A percentile compares a stretch with the other conserved stretches of the same genome.
These are phyloP conservation scores for Ylistrum balloti DNA, from an alignment of 1,140 invertebrate species.

Conservation along the genomic window DNA sequence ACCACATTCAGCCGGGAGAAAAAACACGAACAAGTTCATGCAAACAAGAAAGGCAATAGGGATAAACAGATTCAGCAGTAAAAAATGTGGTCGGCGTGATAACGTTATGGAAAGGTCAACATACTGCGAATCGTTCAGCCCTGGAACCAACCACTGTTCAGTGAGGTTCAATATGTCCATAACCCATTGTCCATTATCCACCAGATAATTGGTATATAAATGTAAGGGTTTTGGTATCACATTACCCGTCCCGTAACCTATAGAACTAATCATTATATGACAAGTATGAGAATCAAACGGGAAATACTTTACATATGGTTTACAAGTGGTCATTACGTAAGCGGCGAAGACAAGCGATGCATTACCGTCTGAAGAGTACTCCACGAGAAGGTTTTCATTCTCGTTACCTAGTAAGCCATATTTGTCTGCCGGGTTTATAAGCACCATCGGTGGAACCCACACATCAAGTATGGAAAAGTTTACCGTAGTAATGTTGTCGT, in stretches of 20 bases:
- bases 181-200: neutral
- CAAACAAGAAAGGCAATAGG: slow-evolving; percentile 43
- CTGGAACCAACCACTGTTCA: neutral
- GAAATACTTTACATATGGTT: neutral
- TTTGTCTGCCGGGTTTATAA: neutral
- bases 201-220: neutral
- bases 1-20: slow-evolving; percentile 32
- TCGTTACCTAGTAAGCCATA: neutral
- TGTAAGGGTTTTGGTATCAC: neutral
- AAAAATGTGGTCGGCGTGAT: slow-evolving; percentile 42
- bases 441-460: neutral
- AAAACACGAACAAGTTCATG: slow-evolving; percentile 45
- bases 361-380: neutral
- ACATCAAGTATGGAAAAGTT: neutral
- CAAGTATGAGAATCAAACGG: neutral
- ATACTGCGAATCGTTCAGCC: neutral
- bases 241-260: neutral
- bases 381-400: neutral
- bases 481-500: neutral
- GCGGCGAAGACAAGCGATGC: neutral
- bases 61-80: slow-evolving; percentile 40
- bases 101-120: neutral
- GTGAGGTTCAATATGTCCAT: neutral
- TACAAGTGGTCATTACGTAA: neutral
- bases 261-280: neutral